These are phyloP conservation scores for Eumaeus atala DNA, from an alignment of 1,140 invertebrate genomes.

Conservation along the genomic window DNA sequence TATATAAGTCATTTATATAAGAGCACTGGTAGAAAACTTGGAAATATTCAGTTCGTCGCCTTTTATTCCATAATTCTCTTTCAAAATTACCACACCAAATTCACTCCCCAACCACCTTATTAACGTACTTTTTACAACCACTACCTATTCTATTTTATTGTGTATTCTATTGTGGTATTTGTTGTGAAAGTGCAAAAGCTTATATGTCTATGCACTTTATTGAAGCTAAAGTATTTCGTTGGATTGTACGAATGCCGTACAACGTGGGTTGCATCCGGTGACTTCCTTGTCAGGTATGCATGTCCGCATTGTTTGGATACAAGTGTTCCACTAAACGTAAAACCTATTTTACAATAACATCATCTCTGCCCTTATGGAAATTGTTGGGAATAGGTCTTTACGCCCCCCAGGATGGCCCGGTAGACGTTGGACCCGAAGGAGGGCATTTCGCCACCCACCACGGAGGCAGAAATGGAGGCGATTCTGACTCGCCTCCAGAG, in stretches of 20 bases:
- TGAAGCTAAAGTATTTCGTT: constrained; percentile 9
- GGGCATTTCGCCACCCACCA: too few relatives aligned
- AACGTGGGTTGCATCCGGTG: constrained; percentile 15
- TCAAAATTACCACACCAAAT: constrained; percentile 26
- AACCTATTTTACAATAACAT: not conserved
- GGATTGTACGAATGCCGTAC: constrained; percentile 10
- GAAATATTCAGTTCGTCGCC: constrained; percentile 28
- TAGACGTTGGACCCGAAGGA: too few relatives aligned
- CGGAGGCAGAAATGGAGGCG: too few relatives aligned
- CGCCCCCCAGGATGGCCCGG: too few relatives aligned
- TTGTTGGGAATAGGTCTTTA: too few relatives aligned
- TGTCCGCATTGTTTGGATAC: constrained; percentile 15
- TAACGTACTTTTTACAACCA: constrained; percentile 34
- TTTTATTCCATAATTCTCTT: constrained; percentile 40
- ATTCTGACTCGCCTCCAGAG: too few relatives aligned
- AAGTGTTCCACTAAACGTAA: constrained; percentile 1
- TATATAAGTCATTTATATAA: too few relatives aligned
- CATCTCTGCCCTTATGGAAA: not conserved
- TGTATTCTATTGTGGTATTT: constrained; percentile 10
- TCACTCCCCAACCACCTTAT: constrained; percentile 28
- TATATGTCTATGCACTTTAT: not conserved
- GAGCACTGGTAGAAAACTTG: too few relatives aligned
- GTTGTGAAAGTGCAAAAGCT: not conserved
- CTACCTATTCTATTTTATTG: constrained; percentile 12
- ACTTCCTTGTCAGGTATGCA: constrained; percentile 16